A percentile compares a stretch with the other conserved stretches of the same genome.
Conservation (phyloP, 2,113 vertebrate genomes). For the Crotalus horridus region DNA sequence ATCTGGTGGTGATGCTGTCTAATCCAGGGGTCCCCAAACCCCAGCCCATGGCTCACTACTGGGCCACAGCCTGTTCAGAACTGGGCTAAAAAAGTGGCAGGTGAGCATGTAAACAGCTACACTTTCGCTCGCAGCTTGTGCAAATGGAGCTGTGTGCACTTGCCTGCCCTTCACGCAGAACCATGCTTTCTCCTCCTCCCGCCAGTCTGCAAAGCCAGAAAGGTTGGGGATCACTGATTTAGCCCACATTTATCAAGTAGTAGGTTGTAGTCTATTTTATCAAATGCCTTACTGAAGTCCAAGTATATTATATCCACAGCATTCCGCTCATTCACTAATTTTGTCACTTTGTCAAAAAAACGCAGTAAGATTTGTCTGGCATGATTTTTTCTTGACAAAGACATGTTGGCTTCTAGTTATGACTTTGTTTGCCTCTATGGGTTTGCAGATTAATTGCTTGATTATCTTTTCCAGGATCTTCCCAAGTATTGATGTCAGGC, state of each 20-base stretch:
- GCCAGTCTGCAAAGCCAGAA: neutral
- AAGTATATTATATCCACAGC: neutral
- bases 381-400: neutral
- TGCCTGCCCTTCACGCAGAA: neutral
- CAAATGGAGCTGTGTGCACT: neutral
- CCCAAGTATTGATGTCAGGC: neutral
- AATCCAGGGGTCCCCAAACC: neutral
- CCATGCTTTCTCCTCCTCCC: neutral
- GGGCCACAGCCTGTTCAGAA: neutral
- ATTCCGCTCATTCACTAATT: neutral
- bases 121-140: neutral
- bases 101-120: no score
- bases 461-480: neutral
- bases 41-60: neutral
- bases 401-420: neutral
- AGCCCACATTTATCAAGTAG: neutral
- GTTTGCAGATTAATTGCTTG: neutral
- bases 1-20: neutral
- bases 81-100: neutral
- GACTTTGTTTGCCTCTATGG: neutral
- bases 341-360: neutral
- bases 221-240: neutral
- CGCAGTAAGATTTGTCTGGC: neutral
- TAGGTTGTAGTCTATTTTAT: neutral
- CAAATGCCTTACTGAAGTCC: neutral